Base-by-base conservation (phyloP, 2,113 vertebrate species). In the Phrynosoma blainvillii region DNA sequence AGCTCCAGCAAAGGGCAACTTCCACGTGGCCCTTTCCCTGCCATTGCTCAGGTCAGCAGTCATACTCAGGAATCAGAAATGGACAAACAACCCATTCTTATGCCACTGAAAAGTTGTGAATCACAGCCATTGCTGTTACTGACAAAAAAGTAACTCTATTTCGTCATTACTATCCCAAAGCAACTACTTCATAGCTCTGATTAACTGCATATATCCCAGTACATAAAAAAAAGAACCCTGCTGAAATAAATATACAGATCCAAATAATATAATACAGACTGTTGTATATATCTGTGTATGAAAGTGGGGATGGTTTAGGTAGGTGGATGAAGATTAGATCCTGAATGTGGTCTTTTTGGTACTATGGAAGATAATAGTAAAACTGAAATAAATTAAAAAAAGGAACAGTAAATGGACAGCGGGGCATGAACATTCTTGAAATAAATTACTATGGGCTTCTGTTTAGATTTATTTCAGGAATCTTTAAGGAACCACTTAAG, bases 391-490 rank as follows among this genome's bases (percentile, higher is more conserved):
- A 18, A n/a, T n/a, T n/a, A 59, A 62, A 62, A 42, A 36, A 40
- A 75, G 25, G 30, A 83, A 40, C n/a, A 11, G 25, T 10, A 59
- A 79, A 88, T 16, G 10, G 25, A 16, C 42, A 77, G 74, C 16
- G 56, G n/a, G 81, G 73, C 77, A 68, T 65, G 13, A 54, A 78
- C 2, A 36, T 88, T 83, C 42, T 13, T 83, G n/a, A 27, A 32
- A 52, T 36, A 40, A 76, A 76, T 47, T 11, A 56, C 20, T 42
- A 30, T 74, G n/a, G 9, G 66, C 78, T 87, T 87, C 75, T 82
- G 81, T 73, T 87, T 87, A 59, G 62, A 56, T 23, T 70, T 54
- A 47, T 76, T 68, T 78, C 42, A 77, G 23, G n/a, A 68, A 68
- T 47, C 20, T 88, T 83, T 36, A 83, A 68, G 21, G 59, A 68